Evolutionary conservation across 1,140 invertebrate genomes (phyloP).

Genomic region (Eciton burchellii): DNA sequence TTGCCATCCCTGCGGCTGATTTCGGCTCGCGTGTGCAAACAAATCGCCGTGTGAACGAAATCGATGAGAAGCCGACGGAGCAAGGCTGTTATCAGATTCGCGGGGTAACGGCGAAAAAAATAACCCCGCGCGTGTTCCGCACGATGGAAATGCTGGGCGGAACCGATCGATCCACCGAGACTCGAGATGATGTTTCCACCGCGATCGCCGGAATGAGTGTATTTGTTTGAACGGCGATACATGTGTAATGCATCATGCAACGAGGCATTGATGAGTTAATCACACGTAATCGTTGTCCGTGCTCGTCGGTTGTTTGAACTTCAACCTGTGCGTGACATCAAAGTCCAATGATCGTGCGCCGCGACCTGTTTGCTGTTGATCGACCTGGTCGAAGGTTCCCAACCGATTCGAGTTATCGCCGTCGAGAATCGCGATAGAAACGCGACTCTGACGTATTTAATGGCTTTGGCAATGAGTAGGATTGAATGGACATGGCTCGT

Average conservation of each 20-base stretch:
- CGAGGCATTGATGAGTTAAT: constrained; percentile 45
- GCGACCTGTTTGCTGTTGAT: constrained; percentile 45
- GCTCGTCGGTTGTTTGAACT: constrained; percentile 48
- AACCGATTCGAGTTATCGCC: background rate
- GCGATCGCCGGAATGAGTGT: background rate
- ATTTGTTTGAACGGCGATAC: background rate
- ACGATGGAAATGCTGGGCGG: background rate
- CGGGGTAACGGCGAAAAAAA: constrained; percentile 1
- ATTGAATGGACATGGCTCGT: constrained; percentile 37
- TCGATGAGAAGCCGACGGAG: constrained; percentile 5
- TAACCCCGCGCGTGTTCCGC: background rate
- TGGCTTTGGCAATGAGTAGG: constrained; percentile 35
- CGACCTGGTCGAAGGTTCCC: constrained; percentile 33
- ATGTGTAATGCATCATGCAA: background rate
- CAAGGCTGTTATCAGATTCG: constrained; percentile 37
- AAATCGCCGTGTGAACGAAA: background rate
- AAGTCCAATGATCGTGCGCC: constrained; percentile 27
- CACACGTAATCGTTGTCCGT: constrained; percentile 24
- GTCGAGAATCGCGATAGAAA: constrained; percentile 29
- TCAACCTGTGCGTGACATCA: constrained; percentile 56
- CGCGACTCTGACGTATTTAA: background rate
- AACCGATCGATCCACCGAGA: background rate
- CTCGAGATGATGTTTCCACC: background rate
- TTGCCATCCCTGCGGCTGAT: background rate
- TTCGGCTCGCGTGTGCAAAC: background rate